Base-by-base conservation (phyloP, 2,113 vertebrate species). In the Aphyosemion australe region DNA sequence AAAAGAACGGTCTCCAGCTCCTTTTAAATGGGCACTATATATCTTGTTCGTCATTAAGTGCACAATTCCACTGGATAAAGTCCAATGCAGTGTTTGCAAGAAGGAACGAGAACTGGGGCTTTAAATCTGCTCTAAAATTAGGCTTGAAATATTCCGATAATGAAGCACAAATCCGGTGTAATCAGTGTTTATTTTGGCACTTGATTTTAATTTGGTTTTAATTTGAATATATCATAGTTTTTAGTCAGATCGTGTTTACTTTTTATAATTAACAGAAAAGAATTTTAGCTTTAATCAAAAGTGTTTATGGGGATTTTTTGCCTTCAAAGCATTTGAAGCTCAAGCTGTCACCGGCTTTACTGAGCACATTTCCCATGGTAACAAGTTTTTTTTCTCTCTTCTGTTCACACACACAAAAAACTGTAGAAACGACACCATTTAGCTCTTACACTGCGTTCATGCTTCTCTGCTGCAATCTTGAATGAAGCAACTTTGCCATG, bases 1-100 rank as follows among this genome's bases (percentile, higher is more conserved):
- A 81, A 72, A 81, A 0, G 61, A 49, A 65, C 26, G 62, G 13
- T 61, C 45, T 64, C 20, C 16, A 49, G 57, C 69, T 65, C 56
- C 16, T 49, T 60, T 47, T 16, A 49, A 65, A 53, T 34, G 26
- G 53, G 41, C 15, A 16, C 12, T 34, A 46, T 26, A 47, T 14
- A 34, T 50, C 21, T 61, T 43, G 15, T 63, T 32, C 19, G 52
- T 47, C n/a, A 57, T 46, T 32, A 19, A 46, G 20, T 26, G n/a
- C 45, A 19, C 18, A 0, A 12, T 10, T 61, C 6, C 6, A 46
- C 34, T 16, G 32, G 8, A 37, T n/a, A 32, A 60, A 64, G 11
- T 52, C 14, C 18, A 64, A 32, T 12, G 15, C 20, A 14, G 16
- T 11, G 11, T 42, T 63, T 10, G 10, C 13, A 26, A 15, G 5